Conservation (phyloP, 2,888 invertebrate species). For the Conistra vaccinii region DNA sequence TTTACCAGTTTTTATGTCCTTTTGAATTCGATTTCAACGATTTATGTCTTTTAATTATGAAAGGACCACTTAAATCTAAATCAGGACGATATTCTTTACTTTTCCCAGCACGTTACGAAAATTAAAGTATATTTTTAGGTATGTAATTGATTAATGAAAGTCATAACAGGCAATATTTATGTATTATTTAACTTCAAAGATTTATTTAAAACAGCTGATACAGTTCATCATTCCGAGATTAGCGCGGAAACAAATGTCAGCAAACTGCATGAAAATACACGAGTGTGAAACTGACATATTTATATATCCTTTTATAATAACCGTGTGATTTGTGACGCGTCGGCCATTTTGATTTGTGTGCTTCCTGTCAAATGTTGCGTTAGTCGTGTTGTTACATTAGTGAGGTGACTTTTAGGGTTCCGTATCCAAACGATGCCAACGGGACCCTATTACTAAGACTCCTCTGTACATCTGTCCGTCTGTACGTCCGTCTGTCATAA, state of each 20-base stretch:
- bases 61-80: neutral
- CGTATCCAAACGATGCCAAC: neutral
- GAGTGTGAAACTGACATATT: constrained; percentile 45
- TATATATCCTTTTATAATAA: constrained; percentile 60
- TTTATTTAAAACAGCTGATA: constrained; percentile 46
- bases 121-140: neutral
- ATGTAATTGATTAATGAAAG: neutral
- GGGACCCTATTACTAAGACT: too few species aligned
- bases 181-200: constrained; percentile 7
- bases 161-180: neutral
- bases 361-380: constrained; percentile 33
- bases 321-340: constrained; percentile 53
- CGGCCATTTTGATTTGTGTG: constrained; percentile 50
- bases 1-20: too few species aligned
- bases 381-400: constrained; percentile 5
- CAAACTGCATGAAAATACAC: constrained; percentile 33
- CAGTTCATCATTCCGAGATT: constrained; percentile 37
- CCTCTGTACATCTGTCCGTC: too few species aligned
- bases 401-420: neutral
- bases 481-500: too few species aligned
- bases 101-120: neutral
- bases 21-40: too few species aligned
- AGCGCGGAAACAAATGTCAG: constrained; percentile 53
- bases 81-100: neutral
- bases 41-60: too few species aligned